Evolutionary conservation across 2,888 invertebrate species (phyloP).

Genomic region (Tridacna crocea): DNA sequence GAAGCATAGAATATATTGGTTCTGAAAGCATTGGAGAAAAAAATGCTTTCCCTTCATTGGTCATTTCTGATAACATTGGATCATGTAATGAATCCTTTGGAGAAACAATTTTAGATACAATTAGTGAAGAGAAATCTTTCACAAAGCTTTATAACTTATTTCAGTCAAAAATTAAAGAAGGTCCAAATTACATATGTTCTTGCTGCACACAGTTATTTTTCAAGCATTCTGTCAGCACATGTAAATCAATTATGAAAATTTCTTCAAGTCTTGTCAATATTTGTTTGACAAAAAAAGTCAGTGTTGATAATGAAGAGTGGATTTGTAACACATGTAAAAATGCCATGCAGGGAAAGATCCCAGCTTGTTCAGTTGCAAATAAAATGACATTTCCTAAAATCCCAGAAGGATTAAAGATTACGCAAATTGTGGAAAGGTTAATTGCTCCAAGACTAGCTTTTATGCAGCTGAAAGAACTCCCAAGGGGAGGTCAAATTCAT

Average conservation of each 20-base stretch:
- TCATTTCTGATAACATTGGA: no score
- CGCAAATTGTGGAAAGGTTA: constrained; percentile 79
- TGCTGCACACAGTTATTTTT: neutral
- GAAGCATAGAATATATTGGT: neutral
- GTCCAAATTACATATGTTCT: neutral
- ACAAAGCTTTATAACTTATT: neutral
- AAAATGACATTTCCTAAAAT: constrained; percentile 35
- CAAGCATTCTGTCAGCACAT: neutral
- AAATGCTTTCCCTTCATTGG: no score
- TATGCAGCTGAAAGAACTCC: constrained; percentile 80
- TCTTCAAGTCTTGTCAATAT: neutral
- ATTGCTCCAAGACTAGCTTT: constrained; percentile 80
- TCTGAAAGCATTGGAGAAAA: neutral
- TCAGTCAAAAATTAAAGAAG: neutral
- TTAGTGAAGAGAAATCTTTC: neutral
- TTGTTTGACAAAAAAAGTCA: neutral
- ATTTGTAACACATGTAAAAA: constrained; percentile 39
- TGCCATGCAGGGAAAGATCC: constrained; percentile 37
- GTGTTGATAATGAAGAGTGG: constrained; percentile 33
- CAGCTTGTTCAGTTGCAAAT: constrained; percentile 46
- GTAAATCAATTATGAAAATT: neutral
- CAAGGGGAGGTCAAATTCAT: constrained; percentile 66
- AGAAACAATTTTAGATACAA: no score
- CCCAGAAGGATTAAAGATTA: constrained; percentile 49
- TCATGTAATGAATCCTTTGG: no score